Base-by-base conservation (phyloP, 92 coral and sea anemone genomes). In the Porites rus region DNA sequence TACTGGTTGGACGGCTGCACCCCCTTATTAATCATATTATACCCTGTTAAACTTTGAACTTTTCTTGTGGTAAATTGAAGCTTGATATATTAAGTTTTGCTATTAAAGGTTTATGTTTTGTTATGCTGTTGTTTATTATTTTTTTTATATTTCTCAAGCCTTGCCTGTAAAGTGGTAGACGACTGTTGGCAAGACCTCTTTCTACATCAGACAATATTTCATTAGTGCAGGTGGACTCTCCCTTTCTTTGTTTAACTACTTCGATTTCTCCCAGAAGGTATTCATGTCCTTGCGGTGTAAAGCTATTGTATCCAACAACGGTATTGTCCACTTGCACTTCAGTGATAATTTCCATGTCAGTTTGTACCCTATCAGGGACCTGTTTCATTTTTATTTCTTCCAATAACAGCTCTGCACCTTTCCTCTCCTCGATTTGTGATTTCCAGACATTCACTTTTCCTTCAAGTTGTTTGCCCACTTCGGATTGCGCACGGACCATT, bases 361-460 rank as follows among this genome's bases (percentile, higher is more conserved):
- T 31, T 21, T 7, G 58, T 11, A 25, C 74, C 62, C 9, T 51
- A 8, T 22, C 8, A 54, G 70, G 38, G 21, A 84, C 19, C 70
- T 88, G 88, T 53, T 82, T 63, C 17, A 74, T 65, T 25, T 46
- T 9, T 13, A 74, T 59, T 51, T 88, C 91, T 54, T 88, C 88
- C 22, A 83, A 81, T 38, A 88, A 66, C 25, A 51, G 60, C 51
- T 52, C 6, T 2, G 84, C 70, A 12, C 31, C 43, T 69, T 63
- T 75, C 14, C 77, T 84, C 65, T 58, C 75, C 74, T 86, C 87
- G 1, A 89, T 88, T 12, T 53, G 72, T 65, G 28, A 60, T 64
- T 89, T 89, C 92, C 95, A 92, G 13, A 85, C 46, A 18, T 72
- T 43, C 12, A 89, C 91, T 51, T 84, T 77, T 13, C 70, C 75